Base-by-base conservation (phyloP, 2,113 vertebrate species). In the Polypterus senegalus region DNA sequence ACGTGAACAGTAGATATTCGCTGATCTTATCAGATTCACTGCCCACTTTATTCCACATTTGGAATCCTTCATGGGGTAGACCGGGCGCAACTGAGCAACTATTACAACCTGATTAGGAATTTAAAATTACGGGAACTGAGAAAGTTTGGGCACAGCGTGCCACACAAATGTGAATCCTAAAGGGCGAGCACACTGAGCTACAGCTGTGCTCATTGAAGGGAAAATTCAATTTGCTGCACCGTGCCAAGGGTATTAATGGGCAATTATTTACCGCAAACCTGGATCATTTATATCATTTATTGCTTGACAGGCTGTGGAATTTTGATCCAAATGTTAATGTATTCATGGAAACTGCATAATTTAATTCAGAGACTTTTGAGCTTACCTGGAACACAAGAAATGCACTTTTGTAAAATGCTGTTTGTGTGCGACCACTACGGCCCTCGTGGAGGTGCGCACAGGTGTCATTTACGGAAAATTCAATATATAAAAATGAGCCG, bases 211-310 rank as follows among this genome's bases (percentile, higher is more conserved):
- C 77, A 82, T 73, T 82, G 81, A 80, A 83, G 84, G 78, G 81
- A 77, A 79, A 83, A 87, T 87, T 83, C 87, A 75, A 90, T 92
- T 91, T 89, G 82, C 86, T 82, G 78, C 81, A 81, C 81, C 82
- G 85, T 54, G 85, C 82, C 81, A 81, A 27, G 72, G 75, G 79
- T 83, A 86, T 88, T 88, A 91, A 92, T 86, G 83, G 89, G 87
- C 87, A 89, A 88, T 91, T 91, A 90, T 89, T 91, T 89, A 91
- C 88, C 82, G 83, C 83, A 91, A 85, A 89, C 90, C 79, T 76
- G 78, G 81, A 85, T 77, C 82, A 85, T 90, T 91, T 87, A 83
- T 89, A 85, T 82, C 80, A 78, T 87, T 90, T 89, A 87, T 80
- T 76, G 76, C 80, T 73, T 86, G 83, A 86, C 84, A 90, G 78